phyloP scores from a whole-genome alignment of 1,140 invertebrate genomes.

The Octopus sinensis region DNA sequence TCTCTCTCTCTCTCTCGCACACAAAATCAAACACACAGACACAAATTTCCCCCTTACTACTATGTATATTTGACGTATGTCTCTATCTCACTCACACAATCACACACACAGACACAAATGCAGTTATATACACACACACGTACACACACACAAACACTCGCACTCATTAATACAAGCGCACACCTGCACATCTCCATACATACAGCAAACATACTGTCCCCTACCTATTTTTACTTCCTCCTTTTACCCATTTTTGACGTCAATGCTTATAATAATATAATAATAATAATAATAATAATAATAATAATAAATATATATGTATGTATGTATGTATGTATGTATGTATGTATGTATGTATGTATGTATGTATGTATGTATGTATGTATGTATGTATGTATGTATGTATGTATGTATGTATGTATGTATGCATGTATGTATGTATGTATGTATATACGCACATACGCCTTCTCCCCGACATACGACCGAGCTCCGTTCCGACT shows the following conservation, averaged over 20 bases:
- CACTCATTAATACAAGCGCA: not conserved
- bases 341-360: conserved; percentile 17
- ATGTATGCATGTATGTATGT: conserved; percentile 23
- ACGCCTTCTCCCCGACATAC: not conserved
- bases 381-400: conserved; percentile 25
- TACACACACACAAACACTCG: conserved; percentile 7
- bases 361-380: conserved; percentile 18
- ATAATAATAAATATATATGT: conserved; percentile 21
- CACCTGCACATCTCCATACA: not conserved
- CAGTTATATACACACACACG: not conserved
- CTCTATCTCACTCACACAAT: too few species aligned
- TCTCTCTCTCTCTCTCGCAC: too few species aligned
- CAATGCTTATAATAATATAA: not conserved
- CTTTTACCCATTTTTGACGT: too few species aligned
- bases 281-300: not conserved
- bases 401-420: conserved; percentile 26
- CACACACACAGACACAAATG: not conserved
- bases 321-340: conserved; percentile 22
- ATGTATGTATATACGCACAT: conserved; percentile 17
- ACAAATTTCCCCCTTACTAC: too few species aligned
- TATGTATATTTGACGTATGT: too few species aligned
- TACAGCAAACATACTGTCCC: not conserved
- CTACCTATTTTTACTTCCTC: too few species aligned
- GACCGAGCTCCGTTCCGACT: too few species aligned
- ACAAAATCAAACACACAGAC: too few species aligned